These are phyloP conservation scores for Cantharis rufa DNA, from an alignment of 2,888 invertebrate genomes.

Conservation along the genomic window DNA sequence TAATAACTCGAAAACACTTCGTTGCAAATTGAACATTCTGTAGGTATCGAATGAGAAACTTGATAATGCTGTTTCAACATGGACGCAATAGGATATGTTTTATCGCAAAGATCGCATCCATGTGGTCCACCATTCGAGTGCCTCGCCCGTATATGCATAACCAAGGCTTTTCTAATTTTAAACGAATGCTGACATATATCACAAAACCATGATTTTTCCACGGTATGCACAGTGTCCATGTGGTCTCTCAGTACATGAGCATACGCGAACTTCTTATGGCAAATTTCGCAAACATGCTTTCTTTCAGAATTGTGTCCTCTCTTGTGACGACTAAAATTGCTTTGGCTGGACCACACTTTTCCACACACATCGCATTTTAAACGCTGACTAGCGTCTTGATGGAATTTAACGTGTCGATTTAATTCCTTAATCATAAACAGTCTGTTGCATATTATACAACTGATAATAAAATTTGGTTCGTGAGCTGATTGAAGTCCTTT, in stretches of 20 bases:
- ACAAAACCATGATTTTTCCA: background rate
- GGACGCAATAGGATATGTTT: background rate
- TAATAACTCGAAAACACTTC: background rate
- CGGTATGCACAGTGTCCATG: background rate
- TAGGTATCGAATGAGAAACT: background rate
- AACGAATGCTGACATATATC: background rate
- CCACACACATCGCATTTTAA: slow-evolving; percentile 35
- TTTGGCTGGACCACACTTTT: background rate
- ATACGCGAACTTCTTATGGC: background rate
- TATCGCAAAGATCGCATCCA: background rate
- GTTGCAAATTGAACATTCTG: background rate
- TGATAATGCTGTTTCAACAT: background rate
- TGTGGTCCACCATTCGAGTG: background rate
- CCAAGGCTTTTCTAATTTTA: background rate
- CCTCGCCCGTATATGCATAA: background rate
- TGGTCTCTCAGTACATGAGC: background rate
- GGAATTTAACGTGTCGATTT: background rate
- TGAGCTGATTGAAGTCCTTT: background rate
- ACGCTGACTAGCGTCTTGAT: background rate
- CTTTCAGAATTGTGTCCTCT: background rate
- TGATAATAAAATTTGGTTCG: background rate
- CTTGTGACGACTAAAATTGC: background rate
- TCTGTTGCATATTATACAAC: background rate
- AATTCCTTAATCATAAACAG: background rate
- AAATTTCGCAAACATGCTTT: background rate